Evolutionary conservation across 1,140 invertebrate species (phyloP), one percentile per base, ranked within the genome.

Genomic region (Bradynema listronoti): DNA sequence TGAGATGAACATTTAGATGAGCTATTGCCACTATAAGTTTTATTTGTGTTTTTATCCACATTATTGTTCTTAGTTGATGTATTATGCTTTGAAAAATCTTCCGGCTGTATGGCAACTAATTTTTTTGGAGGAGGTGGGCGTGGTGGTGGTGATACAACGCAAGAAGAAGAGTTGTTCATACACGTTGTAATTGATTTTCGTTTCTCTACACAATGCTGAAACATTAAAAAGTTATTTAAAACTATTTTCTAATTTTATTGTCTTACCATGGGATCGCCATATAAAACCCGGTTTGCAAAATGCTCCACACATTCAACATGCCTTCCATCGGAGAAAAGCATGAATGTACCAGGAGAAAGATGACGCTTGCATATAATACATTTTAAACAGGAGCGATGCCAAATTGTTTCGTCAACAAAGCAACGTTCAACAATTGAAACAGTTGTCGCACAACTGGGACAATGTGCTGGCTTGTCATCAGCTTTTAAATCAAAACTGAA

Each of bases 241-340:
- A 7, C 51, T 47, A 22, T 24, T 49, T 11, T 22, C 34, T 11
- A 11, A 49, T 42, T 11, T 11, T 11, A 42, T 9, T 19, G 30
- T n/a, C 34, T 53, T 55, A 55, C 52, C 52, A 55, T 50, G 5
- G 33, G 11, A 25, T 55, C 52, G n/a, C 50, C 52, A 55, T 16
- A 46, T 3, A 55, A 25, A 4, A 55, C 52, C 43, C 33, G 52
- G 16, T 55, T 55, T 30, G 52, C 50, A 22, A 43, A 53, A 16
- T 55, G 52, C n/a, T 55, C 52, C 14, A 55, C 52, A 27, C 52
- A 55, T 45, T 55, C 52, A n/a, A 55, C 16, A 3, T n/a, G 14
- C 16, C 4, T 49, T 2, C 22, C 22, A n/a, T 55, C 52, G 11
- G 3, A 11, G 4, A 30, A 9, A 32, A 3, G n/a, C 16, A 2